phyloP scores from a whole-genome alignment of 2,113 vertebrate genomes.

The Lamprotornis superbus region DNA sequence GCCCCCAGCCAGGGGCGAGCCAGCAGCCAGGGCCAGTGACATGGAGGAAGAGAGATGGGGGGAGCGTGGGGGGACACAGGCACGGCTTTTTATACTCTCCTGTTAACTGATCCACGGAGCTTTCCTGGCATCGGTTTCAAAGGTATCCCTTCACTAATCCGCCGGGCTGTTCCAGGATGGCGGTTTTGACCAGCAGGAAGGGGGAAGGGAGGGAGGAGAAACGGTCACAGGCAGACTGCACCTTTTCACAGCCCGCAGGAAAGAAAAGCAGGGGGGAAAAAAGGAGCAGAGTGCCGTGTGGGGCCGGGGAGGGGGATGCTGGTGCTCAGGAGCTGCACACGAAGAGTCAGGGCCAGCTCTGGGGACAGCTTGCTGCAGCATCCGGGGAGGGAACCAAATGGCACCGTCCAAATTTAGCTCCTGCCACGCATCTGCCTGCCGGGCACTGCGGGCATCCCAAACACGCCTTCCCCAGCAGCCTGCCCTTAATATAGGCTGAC shows the following conservation, averaged over 20 bases:
- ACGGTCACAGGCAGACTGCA: slow-evolving; percentile 51
- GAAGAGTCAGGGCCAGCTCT: neutral
- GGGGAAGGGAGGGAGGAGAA: slow-evolving; percentile 53
- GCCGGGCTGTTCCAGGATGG: slow-evolving; percentile 61
- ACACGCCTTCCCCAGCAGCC: rapidly evolving
- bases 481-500: neutral
- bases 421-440: neutral
- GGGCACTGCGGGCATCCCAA: neutral
- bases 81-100: slow-evolving; percentile 56
- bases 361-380: neutral
- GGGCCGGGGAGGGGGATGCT: neutral
- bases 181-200: slow-evolving; percentile 63
- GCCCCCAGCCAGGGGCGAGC: slow-evolving; percentile 50
- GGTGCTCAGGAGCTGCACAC: neutral
- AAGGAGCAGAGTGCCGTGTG: neutral
- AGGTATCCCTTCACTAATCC: slow-evolving; percentile 68
- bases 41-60: slow-evolving; percentile 53
- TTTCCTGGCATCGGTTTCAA: slow-evolving; percentile 69
- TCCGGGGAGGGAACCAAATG: neutral
- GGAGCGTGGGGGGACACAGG: slow-evolving; percentile 47
- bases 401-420: slow-evolving; percentile 30
- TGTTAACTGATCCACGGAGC: slow-evolving; percentile 69
- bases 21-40: slow-evolving; percentile 42
- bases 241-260: slow-evolving; percentile 52
- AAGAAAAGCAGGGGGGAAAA: neutral